These are phyloP conservation scores for Xylocampa areola DNA, from an alignment of 2,888 invertebrate species.

Conservation along the genomic window DNA sequence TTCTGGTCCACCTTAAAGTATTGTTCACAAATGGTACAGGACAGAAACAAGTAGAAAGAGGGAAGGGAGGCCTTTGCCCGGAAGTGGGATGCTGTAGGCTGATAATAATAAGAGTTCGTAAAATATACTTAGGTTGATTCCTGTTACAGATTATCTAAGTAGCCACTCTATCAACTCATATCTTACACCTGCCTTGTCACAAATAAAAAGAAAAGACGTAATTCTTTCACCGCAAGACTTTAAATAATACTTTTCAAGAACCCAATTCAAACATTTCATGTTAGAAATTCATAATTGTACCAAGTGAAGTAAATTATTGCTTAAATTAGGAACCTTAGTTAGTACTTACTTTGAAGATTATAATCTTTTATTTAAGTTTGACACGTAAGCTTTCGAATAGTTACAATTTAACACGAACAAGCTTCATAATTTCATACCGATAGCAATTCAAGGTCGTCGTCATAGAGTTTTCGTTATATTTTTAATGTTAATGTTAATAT, in stretches of 20 bases:
- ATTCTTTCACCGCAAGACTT: conserved; percentile 3
- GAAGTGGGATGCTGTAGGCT: too few species aligned
- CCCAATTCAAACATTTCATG: conserved; percentile 35
- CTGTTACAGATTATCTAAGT: too few species aligned
- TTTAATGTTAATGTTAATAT: conserved; percentile 8
- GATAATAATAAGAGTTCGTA: too few species aligned
- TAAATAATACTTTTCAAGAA: conserved; percentile 14
- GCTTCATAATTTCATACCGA: conserved; percentile 18
- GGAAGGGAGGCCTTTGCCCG: too few species aligned
- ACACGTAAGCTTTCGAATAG: conserved; percentile 34
- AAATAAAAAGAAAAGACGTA: not conserved
- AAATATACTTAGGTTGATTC: too few species aligned
- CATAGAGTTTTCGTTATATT: not conserved
- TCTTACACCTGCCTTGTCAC: too few species aligned
- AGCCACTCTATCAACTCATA: too few species aligned
- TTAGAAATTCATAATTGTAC: conserved; percentile 38
- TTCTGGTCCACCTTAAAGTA: too few species aligned
- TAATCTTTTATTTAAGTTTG: conserved; percentile 43
- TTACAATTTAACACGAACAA: conserved; percentile 26
- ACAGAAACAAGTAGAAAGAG: too few species aligned
- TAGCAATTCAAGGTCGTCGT: conserved; percentile 28
- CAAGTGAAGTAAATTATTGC: conserved; percentile 26
- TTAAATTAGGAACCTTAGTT: conserved; percentile 29
- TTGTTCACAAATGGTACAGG: too few species aligned
- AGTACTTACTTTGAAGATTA: conserved; percentile 34